Percentiles rank a stretch among this genome's conserved stretches.
These are phyloP conservation scores for Criorhina ranunculi DNA, from an alignment of 2,888 invertebrate genomes.

Conservation along the genomic window DNA sequence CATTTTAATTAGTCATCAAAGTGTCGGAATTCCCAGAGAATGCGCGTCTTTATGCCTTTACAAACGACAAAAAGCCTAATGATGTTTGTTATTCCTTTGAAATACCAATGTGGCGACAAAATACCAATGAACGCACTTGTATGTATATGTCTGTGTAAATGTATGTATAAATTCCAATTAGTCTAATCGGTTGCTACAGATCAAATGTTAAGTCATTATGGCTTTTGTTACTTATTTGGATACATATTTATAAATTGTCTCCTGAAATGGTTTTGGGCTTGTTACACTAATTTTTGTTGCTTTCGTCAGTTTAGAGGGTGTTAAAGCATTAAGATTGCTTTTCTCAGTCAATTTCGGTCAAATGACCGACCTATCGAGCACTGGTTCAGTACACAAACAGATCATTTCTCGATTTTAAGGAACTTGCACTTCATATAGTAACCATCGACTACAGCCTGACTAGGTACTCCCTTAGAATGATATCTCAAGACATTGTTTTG, in stretches of 20 bases:
- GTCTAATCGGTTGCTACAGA: conserved; percentile 29
- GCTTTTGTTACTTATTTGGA: conserved; percentile 18
- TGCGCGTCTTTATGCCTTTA: background rate
- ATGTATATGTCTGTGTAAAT: background rate
- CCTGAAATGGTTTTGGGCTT: background rate
- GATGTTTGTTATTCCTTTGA: conserved; percentile 35
- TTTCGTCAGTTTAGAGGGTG: too few species aligned
- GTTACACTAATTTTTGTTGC: too few species aligned
- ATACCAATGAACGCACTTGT: background rate
- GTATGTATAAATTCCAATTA: conserved; percentile 20
- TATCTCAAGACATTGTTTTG: too few species aligned
- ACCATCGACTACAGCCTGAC: too few species aligned
- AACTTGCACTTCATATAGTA: too few species aligned
- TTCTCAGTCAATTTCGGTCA: too few species aligned
- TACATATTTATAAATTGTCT: background rate
- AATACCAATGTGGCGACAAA: background rate
- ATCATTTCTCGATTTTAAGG: too few species aligned
- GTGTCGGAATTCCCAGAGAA: conserved; percentile 20
- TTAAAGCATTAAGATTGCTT: too few species aligned
- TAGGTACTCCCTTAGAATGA: too few species aligned
- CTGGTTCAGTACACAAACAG: too few species aligned
- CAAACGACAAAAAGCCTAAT: conserved; percentile 5
- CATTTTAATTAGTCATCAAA: conserved; percentile 61
- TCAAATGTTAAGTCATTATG: conserved; percentile 42
- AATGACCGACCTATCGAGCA: too few species aligned